Evolutionary conservation across 2,888 invertebrate genomes (phyloP), one percentile per base, ranked within the genome.

Genomic region (Scrobipalpa costella): DNA sequence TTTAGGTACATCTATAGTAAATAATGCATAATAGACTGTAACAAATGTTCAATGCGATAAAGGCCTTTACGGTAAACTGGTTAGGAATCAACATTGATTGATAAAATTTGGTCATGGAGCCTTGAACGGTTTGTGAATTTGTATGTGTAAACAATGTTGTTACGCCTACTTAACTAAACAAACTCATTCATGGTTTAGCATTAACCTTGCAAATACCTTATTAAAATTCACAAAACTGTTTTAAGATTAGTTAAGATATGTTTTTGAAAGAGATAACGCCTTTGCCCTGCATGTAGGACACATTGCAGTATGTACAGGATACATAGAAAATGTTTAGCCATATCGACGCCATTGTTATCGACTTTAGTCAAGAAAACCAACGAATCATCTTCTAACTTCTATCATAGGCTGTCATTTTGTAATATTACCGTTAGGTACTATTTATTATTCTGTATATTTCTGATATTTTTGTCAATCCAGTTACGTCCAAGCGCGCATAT

Each of bases 121-220:
- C 63, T 66, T 63, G 61, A 59, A 61, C 57, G 8, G 5, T 21
- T 19, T 55, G 65, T 44, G 57, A 65, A 60, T 65, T 63, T 61
- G 50, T 65, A 49, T 63, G 44, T 49, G 3, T 60, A 34, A 69
- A 59, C 68, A 64, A 71, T 68, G 68, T 68, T 67, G 67, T 63
- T 63, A 70, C 71, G 68, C 74, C 73, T 66, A 72, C 71, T 67
- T 44, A 63, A 6, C 21, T 17, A 40, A 9, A 7, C 19, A 27
- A 36, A 34, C 1, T n/a, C 47, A 33, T 62, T 33, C 34, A 55
- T 34, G 55, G 33, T 55, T n/a, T 27, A 3, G 27, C 5, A 27
- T 27, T 27, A 27, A 27, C 27, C 27, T 27, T 27, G 27, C 27
- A 3, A 40, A 13, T 13, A 3, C 40, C 3, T 44, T n/a, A 6